These are phyloP conservation scores for Delphinus delphis DNA, from an alignment of 2,113 vertebrate genomes.

Conservation along the genomic window DNA sequence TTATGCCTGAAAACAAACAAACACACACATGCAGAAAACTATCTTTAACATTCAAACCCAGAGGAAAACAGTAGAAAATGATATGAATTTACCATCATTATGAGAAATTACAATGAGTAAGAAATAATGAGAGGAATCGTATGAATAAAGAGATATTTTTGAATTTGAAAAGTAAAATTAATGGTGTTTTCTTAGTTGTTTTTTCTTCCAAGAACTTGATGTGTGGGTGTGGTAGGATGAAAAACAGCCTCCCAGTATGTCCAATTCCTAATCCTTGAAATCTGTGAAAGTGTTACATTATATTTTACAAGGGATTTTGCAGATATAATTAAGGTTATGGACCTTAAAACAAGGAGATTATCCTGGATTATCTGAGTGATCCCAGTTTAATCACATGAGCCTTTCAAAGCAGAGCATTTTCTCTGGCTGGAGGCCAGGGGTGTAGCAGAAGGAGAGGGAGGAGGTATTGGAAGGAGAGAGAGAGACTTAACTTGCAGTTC, in stretches of 20 bases:
- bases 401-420: neutral
- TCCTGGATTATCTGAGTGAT: neutral
- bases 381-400: neutral
- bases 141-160: neutral
- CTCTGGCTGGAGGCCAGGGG: neutral
- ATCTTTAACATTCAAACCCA: neutral
- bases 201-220: neutral
- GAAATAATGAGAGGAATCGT: neutral
- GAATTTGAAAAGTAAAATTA: neutral
- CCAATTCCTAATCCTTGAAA: neutral
- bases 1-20: neutral
- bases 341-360: neutral
- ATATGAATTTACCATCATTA: neutral
- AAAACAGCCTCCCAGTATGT: neutral
- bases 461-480: neutral
- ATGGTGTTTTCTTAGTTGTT: neutral
- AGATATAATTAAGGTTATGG: neutral
- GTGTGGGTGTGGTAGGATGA: accelerated
- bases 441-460: neutral
- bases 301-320: neutral
- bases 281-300: neutral
- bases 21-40: neutral
- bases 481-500: neutral
- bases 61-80: neutral
- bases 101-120: neutral